A percentile compares a stretch with the other conserved stretches of the same genome.
These are phyloP conservation scores for Epizoanthus illoricatus DNA, from an alignment of 92 coral and sea anemone species.

Conservation along the genomic window DNA sequence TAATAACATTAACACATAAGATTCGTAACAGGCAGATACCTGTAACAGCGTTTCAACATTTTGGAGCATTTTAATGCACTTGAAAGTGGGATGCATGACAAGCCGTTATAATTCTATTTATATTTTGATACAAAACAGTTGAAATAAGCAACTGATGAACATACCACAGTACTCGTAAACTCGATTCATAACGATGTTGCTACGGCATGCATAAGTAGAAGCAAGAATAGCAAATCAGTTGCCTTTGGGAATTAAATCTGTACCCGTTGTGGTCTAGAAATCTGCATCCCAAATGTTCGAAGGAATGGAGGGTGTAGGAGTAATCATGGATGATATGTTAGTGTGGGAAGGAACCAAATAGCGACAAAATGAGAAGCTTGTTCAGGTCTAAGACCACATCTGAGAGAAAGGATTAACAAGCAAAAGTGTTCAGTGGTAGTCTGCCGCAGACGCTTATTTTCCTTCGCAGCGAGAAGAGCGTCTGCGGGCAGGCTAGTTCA, in stretches of 20 bases:
- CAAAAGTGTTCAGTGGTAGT: slow-evolving; percentile 36
- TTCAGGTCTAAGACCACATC: slow-evolving; percentile 14
- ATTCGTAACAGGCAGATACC: not conserved
- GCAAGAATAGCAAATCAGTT: too few species aligned
- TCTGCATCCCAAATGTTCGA: slow-evolving; percentile 39
- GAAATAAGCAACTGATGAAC: not conserved
- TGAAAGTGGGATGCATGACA: not conserved
- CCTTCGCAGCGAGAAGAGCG: too few species aligned
- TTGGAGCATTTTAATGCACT: not conserved
- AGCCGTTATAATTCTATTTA: too few species aligned
- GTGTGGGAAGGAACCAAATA: slow-evolving; percentile 36
- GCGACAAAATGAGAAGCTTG: slow-evolving; percentile 25
- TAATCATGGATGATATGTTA: slow-evolving; percentile 38
- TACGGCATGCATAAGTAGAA: too few species aligned
- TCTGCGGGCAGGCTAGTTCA: too few species aligned
- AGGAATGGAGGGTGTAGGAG: slow-evolving; percentile 40
- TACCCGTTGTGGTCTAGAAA: slow-evolving; percentile 29
- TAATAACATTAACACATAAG: not conserved
- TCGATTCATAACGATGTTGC: too few species aligned
- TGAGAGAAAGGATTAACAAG: slow-evolving; percentile 14
- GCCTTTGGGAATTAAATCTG: not conserved
- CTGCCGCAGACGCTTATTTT: too few species aligned
- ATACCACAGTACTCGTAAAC: too few species aligned
- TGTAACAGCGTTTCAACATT: not conserved
- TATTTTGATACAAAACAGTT: not conserved